Evolutionary conservation across 2,797 vertebrate genomes (phyloP).

Genomic region (Microtus agrestis): DNA sequence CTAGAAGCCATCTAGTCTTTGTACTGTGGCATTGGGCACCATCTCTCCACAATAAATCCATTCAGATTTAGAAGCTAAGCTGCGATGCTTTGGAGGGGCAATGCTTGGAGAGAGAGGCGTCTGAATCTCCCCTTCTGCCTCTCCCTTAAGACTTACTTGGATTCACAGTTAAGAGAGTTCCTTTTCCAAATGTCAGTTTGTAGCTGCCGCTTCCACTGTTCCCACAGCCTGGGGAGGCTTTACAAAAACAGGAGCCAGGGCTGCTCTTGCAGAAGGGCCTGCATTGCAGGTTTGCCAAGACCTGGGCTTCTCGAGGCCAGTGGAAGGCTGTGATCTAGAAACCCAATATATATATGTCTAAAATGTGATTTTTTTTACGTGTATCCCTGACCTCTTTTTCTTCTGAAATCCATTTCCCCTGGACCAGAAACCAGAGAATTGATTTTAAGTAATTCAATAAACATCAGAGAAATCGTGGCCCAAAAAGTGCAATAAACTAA

Average conservation of each 20-base stretch:
- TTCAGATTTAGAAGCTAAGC: conserved; percentile 65
- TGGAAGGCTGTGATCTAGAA: background rate
- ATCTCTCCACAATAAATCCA: background rate
- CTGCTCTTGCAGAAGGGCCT: conserved; percentile 17
- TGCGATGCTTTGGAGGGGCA: background rate
- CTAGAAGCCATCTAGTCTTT: conserved; percentile 63
- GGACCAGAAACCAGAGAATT: too few species aligned
- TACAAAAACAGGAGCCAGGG: conserved; percentile 71
- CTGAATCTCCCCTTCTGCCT: background rate
- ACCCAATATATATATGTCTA: background rate
- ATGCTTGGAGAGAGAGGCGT: conserved; percentile 23
- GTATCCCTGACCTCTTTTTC: too few species aligned
- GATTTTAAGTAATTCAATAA: too few species aligned
- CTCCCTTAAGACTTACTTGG: conserved; percentile 74
- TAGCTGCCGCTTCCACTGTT: background rate
- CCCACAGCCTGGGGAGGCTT: conserved; percentile 68
- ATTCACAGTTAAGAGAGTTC: conserved; percentile 72
- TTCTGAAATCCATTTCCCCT: too few species aligned
- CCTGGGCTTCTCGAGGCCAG: background rate
- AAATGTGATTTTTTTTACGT: background rate
- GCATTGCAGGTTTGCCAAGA: background rate
- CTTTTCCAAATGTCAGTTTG: conserved; percentile 64
- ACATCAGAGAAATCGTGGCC: too few species aligned
- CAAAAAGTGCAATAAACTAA: too few species aligned
- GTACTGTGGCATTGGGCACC: background rate